Percentiles rank a stretch among this genome's conserved stretches.
phyloP scores from a whole-genome alignment of 2,888 invertebrate species.

The Hemistola chrysoprasaria region DNA sequence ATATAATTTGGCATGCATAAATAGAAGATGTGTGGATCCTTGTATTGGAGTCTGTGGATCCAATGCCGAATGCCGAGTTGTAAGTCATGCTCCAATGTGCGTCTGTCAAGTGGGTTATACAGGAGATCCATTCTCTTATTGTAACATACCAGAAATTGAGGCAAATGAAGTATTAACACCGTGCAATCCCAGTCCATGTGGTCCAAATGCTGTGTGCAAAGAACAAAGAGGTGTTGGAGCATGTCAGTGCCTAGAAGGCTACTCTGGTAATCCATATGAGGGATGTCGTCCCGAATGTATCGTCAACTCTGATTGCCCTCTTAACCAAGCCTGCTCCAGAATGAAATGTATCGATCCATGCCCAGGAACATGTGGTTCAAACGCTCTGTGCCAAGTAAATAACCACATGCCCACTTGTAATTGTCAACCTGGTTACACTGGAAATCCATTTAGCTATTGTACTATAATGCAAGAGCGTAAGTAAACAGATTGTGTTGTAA shows the following conservation, averaged over 20 bases:
- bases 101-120: constrained; percentile 85
- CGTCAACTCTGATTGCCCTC: constrained; percentile 87
- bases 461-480: constrained; percentile 72
- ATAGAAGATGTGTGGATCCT: constrained; percentile 89
- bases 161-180: constrained; percentile 74
- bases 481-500: constrained; percentile 39
- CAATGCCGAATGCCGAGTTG: constrained; percentile 89
- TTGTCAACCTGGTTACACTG: constrained; percentile 85
- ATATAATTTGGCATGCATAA: constrained; percentile 86
- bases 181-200: constrained; percentile 86
- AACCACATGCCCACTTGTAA: constrained; percentile 88
- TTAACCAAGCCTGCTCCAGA: constrained; percentile 86
- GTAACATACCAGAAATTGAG: constrained; percentile 63
- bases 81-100: constrained; percentile 89
- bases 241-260: constrained; percentile 85
- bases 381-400: constrained; percentile 87
- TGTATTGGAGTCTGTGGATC: constrained; percentile 87
- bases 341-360: constrained; percentile 91
- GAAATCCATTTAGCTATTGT: constrained; percentile 86
- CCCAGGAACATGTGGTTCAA: constrained; percentile 89
- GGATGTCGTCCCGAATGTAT: constrained; percentile 89
- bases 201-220: constrained; percentile 83
- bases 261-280: constrained; percentile 89
- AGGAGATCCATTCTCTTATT: constrained; percentile 90
- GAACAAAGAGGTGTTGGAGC: constrained; percentile 84